Evolutionary conservation across 1,140 invertebrate species (phyloP).

Genomic region (Drosophila pachea): DNA sequence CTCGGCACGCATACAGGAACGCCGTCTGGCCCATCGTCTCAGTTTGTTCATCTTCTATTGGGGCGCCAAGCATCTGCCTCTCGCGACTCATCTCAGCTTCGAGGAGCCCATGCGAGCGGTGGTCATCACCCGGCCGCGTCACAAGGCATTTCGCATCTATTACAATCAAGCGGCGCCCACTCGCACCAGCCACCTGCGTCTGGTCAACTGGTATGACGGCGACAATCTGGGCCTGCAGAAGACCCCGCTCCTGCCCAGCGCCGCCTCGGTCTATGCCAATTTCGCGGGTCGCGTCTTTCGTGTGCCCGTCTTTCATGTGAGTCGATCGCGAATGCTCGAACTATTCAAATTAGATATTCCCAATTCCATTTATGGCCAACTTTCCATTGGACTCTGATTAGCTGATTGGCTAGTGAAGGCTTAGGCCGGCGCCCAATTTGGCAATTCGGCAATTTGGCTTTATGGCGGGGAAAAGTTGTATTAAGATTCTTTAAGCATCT

Average conservation of each 20-base stretch:
- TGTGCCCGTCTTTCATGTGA: constrained; percentile 85
- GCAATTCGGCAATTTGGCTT: too few species aligned
- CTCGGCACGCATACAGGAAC: constrained; percentile 44
- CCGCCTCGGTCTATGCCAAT: constrained; percentile 82
- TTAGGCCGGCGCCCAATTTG: too few species aligned
- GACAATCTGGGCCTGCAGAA: constrained; percentile 81
- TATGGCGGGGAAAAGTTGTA: too few species aligned
- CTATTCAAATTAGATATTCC: too few species aligned
- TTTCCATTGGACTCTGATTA: too few species aligned
- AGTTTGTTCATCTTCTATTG: constrained; percentile 77
- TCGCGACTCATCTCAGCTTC: constrained; percentile 32
- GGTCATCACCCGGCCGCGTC: constrained; percentile 67
- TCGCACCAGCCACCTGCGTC: constrained; percentile 79
- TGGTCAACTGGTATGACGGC: constrained; percentile 85
- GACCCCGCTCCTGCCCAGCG: constrained; percentile 82
- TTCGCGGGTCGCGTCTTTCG: constrained; percentile 82
- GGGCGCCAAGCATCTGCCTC: constrained; percentile 64
- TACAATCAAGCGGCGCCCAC: constrained; percentile 84
- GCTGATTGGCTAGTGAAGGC: too few species aligned
- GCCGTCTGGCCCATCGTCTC: constrained; percentile 68
- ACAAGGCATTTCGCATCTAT: constrained; percentile 81
- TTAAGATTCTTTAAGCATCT: too few species aligned
- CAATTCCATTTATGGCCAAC: too few species aligned
- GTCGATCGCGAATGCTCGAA: not conserved
- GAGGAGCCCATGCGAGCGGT: constrained; percentile 71